Evolutionary conservation across 1,140 invertebrate genomes (phyloP).

Genomic region (Caenorhabditis remanei): DNA sequence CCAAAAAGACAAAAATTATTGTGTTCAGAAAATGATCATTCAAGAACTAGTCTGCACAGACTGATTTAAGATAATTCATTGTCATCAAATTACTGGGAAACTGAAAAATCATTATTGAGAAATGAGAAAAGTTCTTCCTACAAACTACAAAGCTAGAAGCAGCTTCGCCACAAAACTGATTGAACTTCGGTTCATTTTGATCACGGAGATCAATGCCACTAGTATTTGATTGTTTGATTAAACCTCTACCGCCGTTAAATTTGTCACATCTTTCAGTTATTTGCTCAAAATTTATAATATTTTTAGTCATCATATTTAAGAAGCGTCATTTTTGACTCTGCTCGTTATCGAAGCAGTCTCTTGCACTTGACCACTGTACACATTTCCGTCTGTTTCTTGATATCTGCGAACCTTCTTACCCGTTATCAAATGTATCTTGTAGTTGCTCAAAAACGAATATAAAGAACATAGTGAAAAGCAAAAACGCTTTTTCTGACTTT

Average conservation of each 20-base stretch:
- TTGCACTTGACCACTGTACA: background rate
- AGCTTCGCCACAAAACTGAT: background rate
- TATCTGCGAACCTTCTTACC: constrained; percentile 1
- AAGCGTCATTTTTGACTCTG: constrained; percentile 10
- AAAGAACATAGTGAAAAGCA: background rate
- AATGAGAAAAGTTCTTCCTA: no score
- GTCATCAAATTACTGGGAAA: no score
- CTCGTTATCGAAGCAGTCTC: background rate
- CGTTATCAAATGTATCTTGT: constrained; percentile 33
- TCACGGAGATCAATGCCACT: constrained; percentile 16
- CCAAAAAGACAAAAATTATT: no score
- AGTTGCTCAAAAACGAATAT: constrained; percentile 4
- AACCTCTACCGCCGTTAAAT: constrained; percentile 5
- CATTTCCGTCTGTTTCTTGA: constrained; percentile 7
- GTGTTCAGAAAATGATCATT: no score
- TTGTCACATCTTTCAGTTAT: constrained; percentile 35
- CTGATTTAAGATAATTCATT: no score
- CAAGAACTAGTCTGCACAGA: no score
- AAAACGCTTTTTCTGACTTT: no score
- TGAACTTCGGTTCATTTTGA: background rate
- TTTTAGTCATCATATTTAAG: constrained; percentile 43
- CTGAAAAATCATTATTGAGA: no score
- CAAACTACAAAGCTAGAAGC: background rate
- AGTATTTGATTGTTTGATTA: constrained; percentile 40
- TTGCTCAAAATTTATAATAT: constrained; percentile 11